Evolutionary conservation across 1,140 invertebrate genomes (phyloP).

Genomic region (Drosophila carrolli): DNA sequence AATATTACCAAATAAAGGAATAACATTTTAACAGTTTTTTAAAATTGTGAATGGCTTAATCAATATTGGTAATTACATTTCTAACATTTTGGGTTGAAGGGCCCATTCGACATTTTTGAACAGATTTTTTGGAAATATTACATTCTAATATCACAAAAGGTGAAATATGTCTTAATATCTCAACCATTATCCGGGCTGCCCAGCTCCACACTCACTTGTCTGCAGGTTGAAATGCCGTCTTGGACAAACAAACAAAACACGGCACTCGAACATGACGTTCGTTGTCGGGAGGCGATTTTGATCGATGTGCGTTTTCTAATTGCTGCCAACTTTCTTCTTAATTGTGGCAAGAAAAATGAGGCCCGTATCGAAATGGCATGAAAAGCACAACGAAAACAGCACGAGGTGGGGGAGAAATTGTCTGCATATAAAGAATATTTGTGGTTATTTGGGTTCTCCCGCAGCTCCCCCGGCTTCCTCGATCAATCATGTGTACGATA

Average conservation of each 20-base stretch:
- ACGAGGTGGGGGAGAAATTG: slow-evolving; percentile 56
- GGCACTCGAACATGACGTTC: slow-evolving; percentile 44
- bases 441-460: slow-evolving; percentile 34
- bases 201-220: slow-evolving; percentile 14
- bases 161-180: background rate
- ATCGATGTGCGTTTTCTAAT: slow-evolving; percentile 81
- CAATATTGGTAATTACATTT: too few species aligned
- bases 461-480: slow-evolving; percentile 37
- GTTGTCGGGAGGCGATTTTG: slow-evolving; percentile 55
- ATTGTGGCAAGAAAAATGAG: slow-evolving; percentile 80
- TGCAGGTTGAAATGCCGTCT: slow-evolving; percentile 37
- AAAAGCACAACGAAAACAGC: slow-evolving; percentile 57
- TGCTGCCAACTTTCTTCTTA: slow-evolving; percentile 81
- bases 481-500: slow-evolving; percentile 68
- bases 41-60: too few species aligned
- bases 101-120: background rate
- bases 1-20: too few species aligned
- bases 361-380: slow-evolving; percentile 81
- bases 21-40: too few species aligned
- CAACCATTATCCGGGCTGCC: slow-evolving; percentile 12
- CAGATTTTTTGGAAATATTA: background rate
- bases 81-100: too few species aligned
- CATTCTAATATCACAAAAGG: slow-evolving; percentile 7
- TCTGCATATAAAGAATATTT: slow-evolving; percentile 51
- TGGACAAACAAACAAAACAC: slow-evolving; percentile 24